Percentiles rank a stretch among this genome's conserved stretches.
Evolutionary conservation across 2,888 invertebrate genomes (phyloP).

Genomic region (Apodemia duryi): DNA sequence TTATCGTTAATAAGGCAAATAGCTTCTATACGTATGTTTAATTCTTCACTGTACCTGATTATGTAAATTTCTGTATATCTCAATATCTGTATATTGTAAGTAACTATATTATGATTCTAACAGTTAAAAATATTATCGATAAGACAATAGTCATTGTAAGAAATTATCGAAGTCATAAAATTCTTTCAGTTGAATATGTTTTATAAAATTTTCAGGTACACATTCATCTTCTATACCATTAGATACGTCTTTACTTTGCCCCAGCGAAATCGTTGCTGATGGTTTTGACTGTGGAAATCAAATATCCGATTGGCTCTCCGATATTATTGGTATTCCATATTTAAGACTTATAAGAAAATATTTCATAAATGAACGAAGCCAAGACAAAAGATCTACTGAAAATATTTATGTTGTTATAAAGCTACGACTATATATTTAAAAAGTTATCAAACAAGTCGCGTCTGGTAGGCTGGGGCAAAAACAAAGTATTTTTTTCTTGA

Average conservation of each 20-base stretch:
- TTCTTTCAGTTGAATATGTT: too few species aligned
- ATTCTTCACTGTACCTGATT: not conserved
- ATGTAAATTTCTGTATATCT: not conserved
- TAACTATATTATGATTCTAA: too few species aligned
- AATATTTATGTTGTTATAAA: not conserved
- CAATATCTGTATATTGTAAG: too few species aligned
- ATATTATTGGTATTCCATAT: conserved; percentile 1
- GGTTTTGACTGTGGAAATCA: conserved; percentile 17
- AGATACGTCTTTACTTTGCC: conserved; percentile 7
- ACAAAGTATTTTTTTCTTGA: too few species aligned
- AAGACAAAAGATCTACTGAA: not conserved
- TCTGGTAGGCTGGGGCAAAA: too few species aligned
- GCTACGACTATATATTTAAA: too few species aligned
- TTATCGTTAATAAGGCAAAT: not conserved
- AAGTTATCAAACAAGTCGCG: too few species aligned
- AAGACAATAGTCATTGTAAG: too few species aligned
- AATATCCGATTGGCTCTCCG: conserved; percentile 18
- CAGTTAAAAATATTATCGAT: too few species aligned
- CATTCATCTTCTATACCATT: conserved; percentile 11
- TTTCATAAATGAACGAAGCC: not conserved
- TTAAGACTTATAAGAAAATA: conserved; percentile 13
- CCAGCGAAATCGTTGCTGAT: not conserved
- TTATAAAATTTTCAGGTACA: conserved; percentile 4
- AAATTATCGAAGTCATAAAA: too few species aligned
- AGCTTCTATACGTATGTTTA: not conserved